Conservation (phyloP, 1,140 invertebrate genomes). For the Gonioctena quinquepunctata region DNA sequence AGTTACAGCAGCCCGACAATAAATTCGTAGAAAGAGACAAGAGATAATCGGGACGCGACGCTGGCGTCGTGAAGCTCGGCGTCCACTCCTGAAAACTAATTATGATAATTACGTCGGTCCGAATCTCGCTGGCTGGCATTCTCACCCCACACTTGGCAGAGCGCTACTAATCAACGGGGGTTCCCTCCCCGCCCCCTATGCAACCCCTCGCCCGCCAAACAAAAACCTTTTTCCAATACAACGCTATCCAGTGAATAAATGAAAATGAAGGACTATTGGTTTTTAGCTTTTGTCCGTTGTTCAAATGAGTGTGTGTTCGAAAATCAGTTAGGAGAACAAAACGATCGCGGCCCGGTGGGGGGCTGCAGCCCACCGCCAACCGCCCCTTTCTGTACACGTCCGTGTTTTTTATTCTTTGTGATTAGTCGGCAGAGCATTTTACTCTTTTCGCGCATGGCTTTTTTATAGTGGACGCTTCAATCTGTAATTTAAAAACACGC, state of each 20-base stretch:
- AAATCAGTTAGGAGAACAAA: constrained; percentile 56
- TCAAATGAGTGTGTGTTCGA: constrained; percentile 52
- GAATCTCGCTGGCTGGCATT: neutral
- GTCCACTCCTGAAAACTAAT: constrained; percentile 22
- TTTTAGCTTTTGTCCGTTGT: constrained; percentile 55
- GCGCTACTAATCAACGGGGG: constrained; percentile 22
- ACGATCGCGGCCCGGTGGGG: constrained; percentile 40
- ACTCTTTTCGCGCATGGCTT: constrained; percentile 54
- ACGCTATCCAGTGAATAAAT: constrained; percentile 51
- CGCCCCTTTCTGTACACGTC: constrained; percentile 35
- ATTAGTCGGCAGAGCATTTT: constrained; percentile 53
- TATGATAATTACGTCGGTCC: constrained; percentile 13
- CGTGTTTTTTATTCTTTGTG: constrained; percentile 54
- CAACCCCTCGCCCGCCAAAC: constrained; percentile 39
- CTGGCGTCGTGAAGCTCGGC: neutral
- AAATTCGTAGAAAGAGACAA: neutral
- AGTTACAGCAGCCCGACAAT: neutral
- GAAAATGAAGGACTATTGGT: constrained; percentile 56
- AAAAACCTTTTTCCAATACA: constrained; percentile 53
- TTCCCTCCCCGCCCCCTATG: constrained; percentile 62
- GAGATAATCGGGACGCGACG: neutral
- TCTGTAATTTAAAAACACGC: constrained; percentile 55
- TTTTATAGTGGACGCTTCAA: constrained; percentile 53
- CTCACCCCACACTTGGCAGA: constrained; percentile 18
- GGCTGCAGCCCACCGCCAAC: constrained; percentile 22